These are phyloP conservation scores for Streptopelia turtur DNA, from an alignment of 2,797 vertebrate species.

Conservation along the genomic window DNA sequence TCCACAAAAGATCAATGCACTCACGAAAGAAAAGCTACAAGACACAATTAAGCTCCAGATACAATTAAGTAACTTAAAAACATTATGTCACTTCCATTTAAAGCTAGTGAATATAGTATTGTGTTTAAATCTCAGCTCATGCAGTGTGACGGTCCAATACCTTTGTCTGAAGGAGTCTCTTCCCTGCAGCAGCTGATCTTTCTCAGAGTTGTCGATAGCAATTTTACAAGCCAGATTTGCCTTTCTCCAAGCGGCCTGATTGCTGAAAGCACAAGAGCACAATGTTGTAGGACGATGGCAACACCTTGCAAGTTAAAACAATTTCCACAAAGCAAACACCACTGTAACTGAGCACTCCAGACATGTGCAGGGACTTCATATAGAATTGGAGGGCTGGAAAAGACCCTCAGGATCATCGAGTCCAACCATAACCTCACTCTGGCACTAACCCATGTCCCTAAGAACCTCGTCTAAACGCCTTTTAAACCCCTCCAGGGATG, in stretches of 20 bases:
- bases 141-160: constrained; percentile 69
- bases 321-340: background rate
- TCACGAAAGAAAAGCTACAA: background rate
- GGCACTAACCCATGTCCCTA: too few relatives aligned
- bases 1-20: background rate
- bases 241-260: constrained; percentile 96
- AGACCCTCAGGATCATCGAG: too few relatives aligned
- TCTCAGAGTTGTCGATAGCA: constrained; percentile 93
- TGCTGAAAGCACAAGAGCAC: constrained; percentile 81
- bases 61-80: background rate
- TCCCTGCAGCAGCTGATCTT: constrained; percentile 89
- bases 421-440: too few relatives aligned
- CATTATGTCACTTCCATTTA: background rate
- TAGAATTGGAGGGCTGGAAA: too few relatives aligned
- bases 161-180: constrained; percentile 86
- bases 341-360: background rate
- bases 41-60: background rate
- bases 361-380: accelerated
- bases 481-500: too few relatives aligned
- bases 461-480: too few relatives aligned
- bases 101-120: background rate
- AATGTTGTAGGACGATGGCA: background rate
- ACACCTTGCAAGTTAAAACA: background rate
- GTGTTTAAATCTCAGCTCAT: background rate
- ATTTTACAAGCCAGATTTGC: constrained; percentile 95